Base-by-base conservation (phyloP, 92 coral and sea anemone species). In the Scolanthus callimorphus region DNA sequence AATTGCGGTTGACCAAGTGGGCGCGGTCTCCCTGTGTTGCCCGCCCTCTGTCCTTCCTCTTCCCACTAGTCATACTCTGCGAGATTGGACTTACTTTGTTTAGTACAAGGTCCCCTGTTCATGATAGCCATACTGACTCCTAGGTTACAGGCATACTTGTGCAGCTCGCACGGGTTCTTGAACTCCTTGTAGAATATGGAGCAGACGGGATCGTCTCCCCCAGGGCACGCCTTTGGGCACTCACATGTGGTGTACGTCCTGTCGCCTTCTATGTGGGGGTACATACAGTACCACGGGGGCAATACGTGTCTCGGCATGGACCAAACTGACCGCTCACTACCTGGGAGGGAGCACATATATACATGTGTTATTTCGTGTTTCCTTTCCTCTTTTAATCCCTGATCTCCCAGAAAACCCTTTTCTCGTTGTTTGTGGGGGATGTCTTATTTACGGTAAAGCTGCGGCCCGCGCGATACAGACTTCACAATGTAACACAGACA, bases 281-380 rank as follows among this genome's bases (percentile, higher is more conserved):
- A 25, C 85, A 78, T 57, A 55, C 62, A 25, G 73, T 66, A 37
- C 85, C 85, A 25, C 78, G 54, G 17, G 85, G 72, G 31, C 85
- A 78, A 11, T 39, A 49, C 50, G 65, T 62, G 67, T 31, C 65
- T 10, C 24, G n/a, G 44, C 74, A 67, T 30, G 41, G 49, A 47
- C 50, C 52, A 44, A 6, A 6, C 43, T 34, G 43, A 34, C 43
- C 43, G 43, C 43, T 34, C 9, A 34, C 43, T 6, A 6, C 6
- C 43, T 34, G 43, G n/a, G n/a, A n/a, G n/a, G n/a, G n/a, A n/a
- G n/a, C n/a, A n/a, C n/a, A n/a, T n/a, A n/a, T n/a, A n/a, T n/a
- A n/a, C n/a, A n/a, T n/a, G n/a, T n/a, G n/a, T n/a, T n/a, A n/a
- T n/a, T n/a, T n/a, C n/a, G n/a, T n/a, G n/a, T n/a, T n/a, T n/a